Evolutionary conservation across 1,140 invertebrate species (phyloP).

Genomic region (Zophobas atratus): DNA sequence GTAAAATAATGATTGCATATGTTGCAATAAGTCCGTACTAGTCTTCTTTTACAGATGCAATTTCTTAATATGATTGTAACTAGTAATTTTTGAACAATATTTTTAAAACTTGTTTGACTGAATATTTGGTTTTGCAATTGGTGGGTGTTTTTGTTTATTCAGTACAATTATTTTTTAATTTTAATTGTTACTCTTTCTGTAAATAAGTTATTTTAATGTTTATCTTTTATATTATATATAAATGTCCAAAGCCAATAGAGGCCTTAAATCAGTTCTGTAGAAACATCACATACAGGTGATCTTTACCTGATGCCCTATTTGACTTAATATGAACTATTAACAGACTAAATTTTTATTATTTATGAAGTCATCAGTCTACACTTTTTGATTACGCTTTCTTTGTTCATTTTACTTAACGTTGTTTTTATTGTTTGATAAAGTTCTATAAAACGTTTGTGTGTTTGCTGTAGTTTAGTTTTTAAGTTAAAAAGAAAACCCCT

Average conservation of each 20-base stretch:
- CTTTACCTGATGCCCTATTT: conserved; percentile 30
- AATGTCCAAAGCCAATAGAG: conserved; percentile 67
- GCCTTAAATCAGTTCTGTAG: conserved; percentile 64
- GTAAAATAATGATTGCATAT: conserved; percentile 25
- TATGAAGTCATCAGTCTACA: no score
- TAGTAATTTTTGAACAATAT: conserved; percentile 35
- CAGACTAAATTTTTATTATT: background rate
- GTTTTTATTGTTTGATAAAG: no score
- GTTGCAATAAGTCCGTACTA: conserved; percentile 63
- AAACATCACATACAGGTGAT: conserved; percentile 55
- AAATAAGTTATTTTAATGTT: conserved; percentile 62
- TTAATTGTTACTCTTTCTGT: conserved; percentile 58
- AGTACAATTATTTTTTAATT: conserved; percentile 60
- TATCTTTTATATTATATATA: conserved; percentile 58
- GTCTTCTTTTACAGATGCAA: conserved; percentile 53
- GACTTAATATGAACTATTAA: conserved; percentile 12
- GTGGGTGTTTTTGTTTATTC: conserved; percentile 57
- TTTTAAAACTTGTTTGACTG: conserved; percentile 48
- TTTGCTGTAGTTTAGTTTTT: no score
- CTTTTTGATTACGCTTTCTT: no score
- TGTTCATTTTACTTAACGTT: no score
- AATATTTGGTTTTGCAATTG: conserved; percentile 47
- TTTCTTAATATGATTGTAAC: conserved; percentile 42
- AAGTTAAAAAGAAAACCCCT: no score
- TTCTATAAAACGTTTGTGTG: no score